A percentile compares a stretch with the other conserved stretches of the same genome.
phyloP scores from a whole-genome alignment of 2,797 vertebrate genomes.

The Anguilla anguilla region DNA sequence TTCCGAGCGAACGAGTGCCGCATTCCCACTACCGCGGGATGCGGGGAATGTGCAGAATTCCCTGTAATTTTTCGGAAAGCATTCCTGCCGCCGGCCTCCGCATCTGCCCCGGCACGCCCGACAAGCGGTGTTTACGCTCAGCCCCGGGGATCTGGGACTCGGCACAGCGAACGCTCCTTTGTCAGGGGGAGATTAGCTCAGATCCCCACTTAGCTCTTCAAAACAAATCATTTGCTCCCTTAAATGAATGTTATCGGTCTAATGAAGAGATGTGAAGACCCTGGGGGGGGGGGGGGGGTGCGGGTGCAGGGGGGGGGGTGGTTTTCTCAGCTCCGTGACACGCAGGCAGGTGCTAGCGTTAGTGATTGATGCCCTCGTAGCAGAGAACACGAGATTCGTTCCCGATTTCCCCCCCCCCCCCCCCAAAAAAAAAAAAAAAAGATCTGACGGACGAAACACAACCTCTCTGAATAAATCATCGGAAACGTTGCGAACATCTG shows the following conservation, averaged over 20 bases:
- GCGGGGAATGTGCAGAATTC: slow-evolving; percentile 67
- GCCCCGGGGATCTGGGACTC: slow-evolving; percentile 59
- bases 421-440: too few relatives aligned
- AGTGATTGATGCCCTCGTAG: not conserved
- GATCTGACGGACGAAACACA: not conserved
- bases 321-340: not conserved
- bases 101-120: slow-evolving; percentile 71
- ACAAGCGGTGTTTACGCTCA: slow-evolving; percentile 58
- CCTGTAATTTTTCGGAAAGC: slow-evolving; percentile 58
- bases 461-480: not conserved
- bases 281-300: not conserved
- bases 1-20: slow-evolving; percentile 26
- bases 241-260: slow-evolving; percentile 14
- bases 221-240: slow-evolving; percentile 28
- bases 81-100: slow-evolving; percentile 64
- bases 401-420: not conserved
- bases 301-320: not conserved
- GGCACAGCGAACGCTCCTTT: slow-evolving; percentile 55
- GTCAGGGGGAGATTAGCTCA: slow-evolving; percentile 58
- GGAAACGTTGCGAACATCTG: not conserved
- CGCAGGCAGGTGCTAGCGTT: not conserved
- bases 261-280: not conserved
- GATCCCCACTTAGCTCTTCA: slow-evolving; percentile 55
- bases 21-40: slow-evolving; percentile 52
- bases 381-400: not conserved